These are phyloP conservation scores for Resseliella maxima DNA, from an alignment of 2,888 invertebrate genomes.

Conservation along the genomic window DNA sequence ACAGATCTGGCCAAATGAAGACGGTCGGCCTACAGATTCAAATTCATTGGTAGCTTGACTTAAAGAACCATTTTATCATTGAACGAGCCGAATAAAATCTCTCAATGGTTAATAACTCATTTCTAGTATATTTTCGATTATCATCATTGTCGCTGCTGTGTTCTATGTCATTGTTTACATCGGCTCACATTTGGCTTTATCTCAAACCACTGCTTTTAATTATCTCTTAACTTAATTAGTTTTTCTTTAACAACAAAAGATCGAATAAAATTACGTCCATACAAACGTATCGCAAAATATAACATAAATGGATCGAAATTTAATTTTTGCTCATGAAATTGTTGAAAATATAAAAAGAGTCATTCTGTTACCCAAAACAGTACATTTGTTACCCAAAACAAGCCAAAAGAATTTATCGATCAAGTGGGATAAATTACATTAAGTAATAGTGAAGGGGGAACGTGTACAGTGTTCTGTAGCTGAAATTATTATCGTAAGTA, in stretches of 20 bases:
- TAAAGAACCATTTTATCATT: no score
- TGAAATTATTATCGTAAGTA: neutral
- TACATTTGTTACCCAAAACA: no score
- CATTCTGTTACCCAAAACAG: no score
- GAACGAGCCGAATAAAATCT: no score
- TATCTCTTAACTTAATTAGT: neutral
- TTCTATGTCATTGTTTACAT: neutral
- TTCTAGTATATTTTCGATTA: no score
- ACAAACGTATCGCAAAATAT: neutral
- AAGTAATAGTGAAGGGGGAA: neutral
- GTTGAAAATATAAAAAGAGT: no score
- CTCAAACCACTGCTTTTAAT: neutral
- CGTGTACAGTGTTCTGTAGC: neutral
- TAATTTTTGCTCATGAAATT: neutral
- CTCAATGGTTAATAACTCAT: no score
- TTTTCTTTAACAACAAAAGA: neutral
- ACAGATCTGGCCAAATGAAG: neutral
- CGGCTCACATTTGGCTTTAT: neutral
- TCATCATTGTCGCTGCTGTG: no score
- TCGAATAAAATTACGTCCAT: neutral
- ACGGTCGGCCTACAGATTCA: neutral
- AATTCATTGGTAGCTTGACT: no score
- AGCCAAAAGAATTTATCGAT: constrained; percentile 16
- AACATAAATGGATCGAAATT: neutral
- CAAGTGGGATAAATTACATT: constrained; percentile 17